Evolutionary conservation across 2,888 invertebrate genomes (phyloP).

Genomic region (Agriopis leucophaearia): DNA sequence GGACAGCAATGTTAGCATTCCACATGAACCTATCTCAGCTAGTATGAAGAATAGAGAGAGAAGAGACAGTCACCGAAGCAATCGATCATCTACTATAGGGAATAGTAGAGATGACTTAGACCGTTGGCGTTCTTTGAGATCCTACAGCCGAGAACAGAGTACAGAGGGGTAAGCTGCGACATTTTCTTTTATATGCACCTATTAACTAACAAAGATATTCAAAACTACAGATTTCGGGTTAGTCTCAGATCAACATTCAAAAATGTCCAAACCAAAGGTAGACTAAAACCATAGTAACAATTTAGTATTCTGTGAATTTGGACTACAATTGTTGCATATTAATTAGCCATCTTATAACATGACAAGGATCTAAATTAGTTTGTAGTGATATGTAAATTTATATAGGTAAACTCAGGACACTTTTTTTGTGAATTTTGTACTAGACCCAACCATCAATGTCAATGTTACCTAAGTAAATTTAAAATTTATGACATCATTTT

Average conservation of each 20-base stretch:
- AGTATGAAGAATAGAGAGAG: conserved; percentile 71
- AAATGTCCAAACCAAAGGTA: no score
- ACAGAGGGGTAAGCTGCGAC: conserved; percentile 72
- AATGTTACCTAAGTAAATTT: background rate
- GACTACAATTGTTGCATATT: no score
- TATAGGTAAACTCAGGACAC: no score
- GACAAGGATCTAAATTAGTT: no score
- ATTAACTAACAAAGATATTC: background rate
- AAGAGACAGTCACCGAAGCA: conserved; percentile 78
- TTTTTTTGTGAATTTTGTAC: no score
- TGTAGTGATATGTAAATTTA: no score
- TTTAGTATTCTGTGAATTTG: no score
- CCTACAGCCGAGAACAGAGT: conserved; percentile 82
- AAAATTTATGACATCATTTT: background rate
- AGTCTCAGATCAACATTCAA: no score
- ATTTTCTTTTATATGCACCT: background rate
- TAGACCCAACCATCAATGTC: no score
- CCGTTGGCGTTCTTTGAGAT: conserved; percentile 79
- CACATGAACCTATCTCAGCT: conserved; percentile 66
- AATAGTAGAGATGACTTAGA: conserved; percentile 82
- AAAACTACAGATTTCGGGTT: no score
- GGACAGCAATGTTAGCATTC: conserved; percentile 77
- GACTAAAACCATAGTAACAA: no score
- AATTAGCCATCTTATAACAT: background rate
- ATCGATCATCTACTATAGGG: conserved; percentile 78